Evolutionary conservation across 2,888 invertebrate species (phyloP), one percentile per base, ranked within the genome.

Genomic region (Theodoxus fluviatilis): DNA sequence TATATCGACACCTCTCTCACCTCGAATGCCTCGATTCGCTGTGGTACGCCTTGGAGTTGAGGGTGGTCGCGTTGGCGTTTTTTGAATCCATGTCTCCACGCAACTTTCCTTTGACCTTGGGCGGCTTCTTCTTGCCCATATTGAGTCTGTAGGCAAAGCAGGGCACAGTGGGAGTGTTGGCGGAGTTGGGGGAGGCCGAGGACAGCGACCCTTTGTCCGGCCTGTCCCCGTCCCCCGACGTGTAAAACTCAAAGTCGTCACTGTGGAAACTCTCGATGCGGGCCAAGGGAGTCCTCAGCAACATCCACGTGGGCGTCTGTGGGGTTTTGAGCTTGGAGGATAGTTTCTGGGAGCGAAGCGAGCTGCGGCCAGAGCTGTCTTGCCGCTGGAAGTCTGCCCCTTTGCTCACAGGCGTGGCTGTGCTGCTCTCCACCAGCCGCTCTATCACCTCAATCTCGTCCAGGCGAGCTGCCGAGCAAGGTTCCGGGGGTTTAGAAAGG

Each of bases 241-340:
- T 77, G 70, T 74, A 77, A 59, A 69, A 74, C 66, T 84, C 84
- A 74, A 82, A 82, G 70, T 84, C 84, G 66, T 83, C 83, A 76
- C 83, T 83, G 73, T 83, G 83, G 72, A 84, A 84, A 72, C 84
- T 84, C 70, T 84, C 84, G 67, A 84, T 81, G 7, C 83, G 78
- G 67, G 84, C 84, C 67, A 84, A 76, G 37, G 84, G 84, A 25
- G 81, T 81, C 68, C 78, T 79, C 64, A 82, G 77, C 73, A 79
- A 79, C 75, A 81, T 76, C 77, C 81, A 79, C 15, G 78, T 79
- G 9, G 82, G 82, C 40, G 83, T 80, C 65, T 78, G 81, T 33
- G 82, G 82, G 15, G 75, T 75, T 70, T 73, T 75, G 43, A 69
- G 70, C 68, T 73, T 74, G 1, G 69, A 64, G n/a, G n/a, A 49